These are phyloP conservation scores for Elaeidobius kamerunicus DNA, from an alignment of 2,888 invertebrate genomes.

Conservation along the genomic window DNA sequence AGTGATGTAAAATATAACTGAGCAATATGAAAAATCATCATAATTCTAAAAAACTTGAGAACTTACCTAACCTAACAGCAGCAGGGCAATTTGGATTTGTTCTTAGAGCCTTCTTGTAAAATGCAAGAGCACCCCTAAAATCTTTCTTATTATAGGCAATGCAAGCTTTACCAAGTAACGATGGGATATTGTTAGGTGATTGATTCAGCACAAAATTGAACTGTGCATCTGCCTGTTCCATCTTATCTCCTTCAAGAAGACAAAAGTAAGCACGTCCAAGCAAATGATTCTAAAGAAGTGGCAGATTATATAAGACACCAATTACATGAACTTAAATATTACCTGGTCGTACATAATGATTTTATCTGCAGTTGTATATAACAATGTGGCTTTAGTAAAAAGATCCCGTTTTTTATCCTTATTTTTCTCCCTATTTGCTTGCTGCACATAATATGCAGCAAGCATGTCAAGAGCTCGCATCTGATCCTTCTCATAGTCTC, in stretches of 20 bases:
- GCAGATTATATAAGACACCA: neutral
- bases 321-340: slow-evolving; percentile 34
- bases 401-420: slow-evolving; percentile 93
- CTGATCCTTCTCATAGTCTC: slow-evolving; percentile 93
- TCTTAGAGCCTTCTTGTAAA: slow-evolving; percentile 95
- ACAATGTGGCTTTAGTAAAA: slow-evolving; percentile 92
- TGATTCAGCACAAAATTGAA: slow-evolving; percentile 98
- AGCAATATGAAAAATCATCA: too few species aligned
- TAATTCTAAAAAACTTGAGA: too few species aligned
- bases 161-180: slow-evolving; percentile 96
- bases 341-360: slow-evolving; percentile 99
- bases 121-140: slow-evolving; percentile 91
- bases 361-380: slow-evolving; percentile 99
- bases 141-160: slow-evolving; percentile 98
- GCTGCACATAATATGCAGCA: slow-evolving; percentile 97
- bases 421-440: slow-evolving; percentile 91
- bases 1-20: too few species aligned
- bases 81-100: slow-evolving; percentile 98
- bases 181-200: slow-evolving; percentile 93
- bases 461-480: slow-evolving; percentile 97
- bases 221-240: slow-evolving; percentile 99
- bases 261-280: slow-evolving; percentile 98
- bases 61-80: slow-evolving; percentile 71
- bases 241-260: slow-evolving; percentile 96
- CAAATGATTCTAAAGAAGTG: slow-evolving; percentile 77